Percentiles rank a stretch among this genome's conserved stretches.
Evolutionary conservation across 2,888 invertebrate genomes (phyloP).

Genomic region (Hymenopus coronatus): DNA sequence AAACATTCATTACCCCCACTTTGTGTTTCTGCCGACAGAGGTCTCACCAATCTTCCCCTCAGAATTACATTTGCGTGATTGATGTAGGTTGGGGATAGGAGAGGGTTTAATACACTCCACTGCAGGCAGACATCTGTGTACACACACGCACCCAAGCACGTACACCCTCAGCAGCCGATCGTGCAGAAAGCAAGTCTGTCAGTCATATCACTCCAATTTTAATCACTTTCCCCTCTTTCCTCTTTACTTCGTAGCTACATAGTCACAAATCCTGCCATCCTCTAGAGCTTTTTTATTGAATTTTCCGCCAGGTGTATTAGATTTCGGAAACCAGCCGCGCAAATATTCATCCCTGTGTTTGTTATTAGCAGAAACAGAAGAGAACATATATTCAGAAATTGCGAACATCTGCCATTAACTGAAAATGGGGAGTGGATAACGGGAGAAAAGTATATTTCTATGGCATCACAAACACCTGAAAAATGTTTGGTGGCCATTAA

Average conservation of each 20-base stretch:
- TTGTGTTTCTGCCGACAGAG: background rate
- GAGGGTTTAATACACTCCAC: background rate
- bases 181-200: background rate
- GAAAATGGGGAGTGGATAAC: background rate
- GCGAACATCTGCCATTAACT: background rate
- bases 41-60: background rate
- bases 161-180: background rate
- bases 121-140: background rate
- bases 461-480: too few species aligned
- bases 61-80: background rate
- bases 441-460: too few species aligned
- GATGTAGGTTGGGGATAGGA: background rate
- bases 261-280: background rate
- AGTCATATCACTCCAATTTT: slow-evolving; percentile 8
- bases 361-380: background rate
- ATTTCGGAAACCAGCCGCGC: background rate
- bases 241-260: background rate
- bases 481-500: too few species aligned
- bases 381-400: background rate
- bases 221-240: background rate
- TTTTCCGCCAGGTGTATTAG: background rate
- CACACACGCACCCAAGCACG: background rate
- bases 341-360: background rate
- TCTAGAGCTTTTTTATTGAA: background rate
- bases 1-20: background rate